Conservation (phyloP, 2,888 invertebrate genomes). For the Linyphia triangularis region DNA sequence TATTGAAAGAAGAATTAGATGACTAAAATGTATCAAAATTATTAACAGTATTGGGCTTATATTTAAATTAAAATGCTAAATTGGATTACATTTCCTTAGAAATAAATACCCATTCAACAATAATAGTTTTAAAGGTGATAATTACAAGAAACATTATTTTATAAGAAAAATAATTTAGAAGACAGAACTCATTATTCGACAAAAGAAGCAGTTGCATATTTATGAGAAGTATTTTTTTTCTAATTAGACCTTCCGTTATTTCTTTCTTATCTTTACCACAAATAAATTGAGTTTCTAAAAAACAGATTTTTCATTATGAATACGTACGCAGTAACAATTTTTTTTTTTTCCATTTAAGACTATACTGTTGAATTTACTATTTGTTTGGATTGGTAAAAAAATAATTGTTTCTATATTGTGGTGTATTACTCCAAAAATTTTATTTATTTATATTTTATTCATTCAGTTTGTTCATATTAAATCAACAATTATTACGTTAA, state of each 20-base stretch:
- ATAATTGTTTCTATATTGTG: too few relatives aligned
- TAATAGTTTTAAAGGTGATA: conserved; percentile 40
- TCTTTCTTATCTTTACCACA: neutral
- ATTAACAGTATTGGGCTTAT: too few relatives aligned
- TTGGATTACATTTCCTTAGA: neutral
- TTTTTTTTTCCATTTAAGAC: too few relatives aligned
- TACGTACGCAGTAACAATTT: conserved; percentile 4
- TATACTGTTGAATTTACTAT: too few relatives aligned
- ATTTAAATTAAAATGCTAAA: too few relatives aligned
- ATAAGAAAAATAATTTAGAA: conserved; percentile 21
- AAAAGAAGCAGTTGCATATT: conserved; percentile 48
- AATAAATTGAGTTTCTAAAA: neutral
- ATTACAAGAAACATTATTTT: conserved; percentile 18
- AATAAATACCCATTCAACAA: conserved; percentile 1
- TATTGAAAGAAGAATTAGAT: neutral
- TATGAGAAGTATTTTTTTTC: conserved; percentile 50
- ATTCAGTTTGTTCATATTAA: too few relatives aligned
- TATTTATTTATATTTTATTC: too few relatives aligned
- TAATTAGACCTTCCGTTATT: conserved; percentile 43
- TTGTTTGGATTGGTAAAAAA: too few relatives aligned
- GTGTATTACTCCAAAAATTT: too few relatives aligned
- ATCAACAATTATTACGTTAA: too few relatives aligned
- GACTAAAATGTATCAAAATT: too few relatives aligned
- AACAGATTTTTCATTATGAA: conserved; percentile 39
- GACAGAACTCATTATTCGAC: conserved; percentile 46